phyloP scores from a whole-genome alignment of 2,888 invertebrate species.

The Andrena hattorfiana region DNA sequence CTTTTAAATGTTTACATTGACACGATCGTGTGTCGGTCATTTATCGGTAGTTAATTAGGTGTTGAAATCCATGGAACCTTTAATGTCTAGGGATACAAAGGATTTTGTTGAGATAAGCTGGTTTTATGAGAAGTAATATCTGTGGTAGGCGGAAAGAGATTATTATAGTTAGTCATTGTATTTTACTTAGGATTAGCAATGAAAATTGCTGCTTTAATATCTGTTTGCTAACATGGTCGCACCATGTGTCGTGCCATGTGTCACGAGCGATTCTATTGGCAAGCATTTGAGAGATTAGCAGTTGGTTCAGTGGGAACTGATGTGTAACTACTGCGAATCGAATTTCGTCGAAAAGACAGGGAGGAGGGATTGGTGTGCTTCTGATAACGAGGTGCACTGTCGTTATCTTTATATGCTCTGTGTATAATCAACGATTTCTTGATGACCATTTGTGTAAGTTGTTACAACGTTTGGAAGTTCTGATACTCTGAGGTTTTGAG shows the following conservation, averaged over 20 bases:
- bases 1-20: not conserved
- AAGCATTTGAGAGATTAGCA: constrained; percentile 1
- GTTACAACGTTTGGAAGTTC: not conserved
- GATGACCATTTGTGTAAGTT: not conserved
- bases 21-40: not conserved
- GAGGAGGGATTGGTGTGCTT: not conserved
- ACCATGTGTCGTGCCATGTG: constrained; percentile 12
- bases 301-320: not conserved
- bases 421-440: not conserved
- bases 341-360: not conserved
- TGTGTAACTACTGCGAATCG: not conserved
- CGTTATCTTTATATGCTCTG: not conserved
- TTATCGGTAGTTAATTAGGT: not conserved
- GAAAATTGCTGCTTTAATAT: not conserved
- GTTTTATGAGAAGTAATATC: not conserved
- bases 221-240: constrained; percentile 2
- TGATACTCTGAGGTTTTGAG: not conserved
- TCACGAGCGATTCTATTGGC: not conserved
- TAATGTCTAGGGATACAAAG: not conserved
- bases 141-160: not conserved
- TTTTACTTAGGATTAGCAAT: not conserved
- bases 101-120: not conserved
- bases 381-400: not conserved
- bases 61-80: not conserved
- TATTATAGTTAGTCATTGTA: not conserved